phyloP scores from a whole-genome alignment of 2,888 invertebrate species.

The Deroplatys truncata region DNA sequence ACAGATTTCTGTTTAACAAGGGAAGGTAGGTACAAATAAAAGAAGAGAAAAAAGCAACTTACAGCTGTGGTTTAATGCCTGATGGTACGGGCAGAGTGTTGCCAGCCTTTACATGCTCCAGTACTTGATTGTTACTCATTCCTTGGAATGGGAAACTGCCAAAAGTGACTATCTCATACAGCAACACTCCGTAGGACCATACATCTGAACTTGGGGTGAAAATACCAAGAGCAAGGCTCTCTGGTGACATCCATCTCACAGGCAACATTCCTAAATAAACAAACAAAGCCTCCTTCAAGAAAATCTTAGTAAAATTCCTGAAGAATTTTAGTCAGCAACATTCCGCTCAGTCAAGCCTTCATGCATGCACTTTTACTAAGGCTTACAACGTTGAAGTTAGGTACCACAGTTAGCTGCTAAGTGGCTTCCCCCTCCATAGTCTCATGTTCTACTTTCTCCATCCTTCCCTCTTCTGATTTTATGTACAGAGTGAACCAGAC shows the following conservation, averaged over 20 bases:
- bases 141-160: slow-evolving; percentile 90
- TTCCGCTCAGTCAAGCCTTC: too few species aligned
- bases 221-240: slow-evolving; percentile 74
- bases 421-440: too few species aligned
- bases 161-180: slow-evolving; percentile 86
- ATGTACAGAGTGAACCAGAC: too few species aligned
- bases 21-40: too few species aligned
- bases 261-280: slow-evolving; percentile 65
- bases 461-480: too few species aligned
- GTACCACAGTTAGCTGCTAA: too few species aligned
- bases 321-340: too few species aligned
- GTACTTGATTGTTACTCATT: slow-evolving; percentile 77
- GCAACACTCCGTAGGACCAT: slow-evolving; percentile 84
- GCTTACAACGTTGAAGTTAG: too few species aligned
- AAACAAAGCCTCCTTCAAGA: neutral
- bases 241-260: slow-evolving; percentile 92
- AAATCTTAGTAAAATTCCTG: too few species aligned
- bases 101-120: slow-evolving; percentile 74
- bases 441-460: too few species aligned
- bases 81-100: slow-evolving; percentile 68
- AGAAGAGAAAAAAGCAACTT: slow-evolving; percentile 47
- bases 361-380: too few species aligned
- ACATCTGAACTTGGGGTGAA: slow-evolving; percentile 85
- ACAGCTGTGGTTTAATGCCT: slow-evolving; percentile 76
- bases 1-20: too few species aligned